A percentile compares a stretch with the other conserved stretches of the same genome.
Conservation (phyloP, 2,888 invertebrate genomes). For the Caenorhabditis auriculariae region DNA sequence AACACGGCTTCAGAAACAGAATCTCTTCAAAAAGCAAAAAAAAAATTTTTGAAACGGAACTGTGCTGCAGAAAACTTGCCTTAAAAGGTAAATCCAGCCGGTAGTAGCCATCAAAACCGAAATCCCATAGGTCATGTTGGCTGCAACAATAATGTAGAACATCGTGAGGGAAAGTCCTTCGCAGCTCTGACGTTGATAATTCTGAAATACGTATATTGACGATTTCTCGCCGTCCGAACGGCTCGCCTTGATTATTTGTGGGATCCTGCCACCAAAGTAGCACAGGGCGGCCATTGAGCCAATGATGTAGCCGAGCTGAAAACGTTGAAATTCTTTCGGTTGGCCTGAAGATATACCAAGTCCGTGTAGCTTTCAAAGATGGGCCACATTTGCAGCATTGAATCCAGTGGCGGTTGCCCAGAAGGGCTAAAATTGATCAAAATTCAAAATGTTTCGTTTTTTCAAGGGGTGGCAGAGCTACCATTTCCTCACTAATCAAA, state of each 20-base stretch:
- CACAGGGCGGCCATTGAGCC: slow-evolving; percentile 62
- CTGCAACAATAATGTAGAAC: slow-evolving; percentile 62
- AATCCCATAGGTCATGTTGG: slow-evolving; percentile 64
- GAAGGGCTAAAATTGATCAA: too few species aligned
- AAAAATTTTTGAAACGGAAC: background rate
- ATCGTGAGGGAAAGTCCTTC: slow-evolving; percentile 62
- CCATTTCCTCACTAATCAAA: too few species aligned
- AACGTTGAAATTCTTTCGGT: background rate
- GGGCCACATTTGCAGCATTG: slow-evolving; percentile 43
- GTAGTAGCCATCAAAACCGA: slow-evolving; percentile 63
- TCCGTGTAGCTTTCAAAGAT: slow-evolving; percentile 60
- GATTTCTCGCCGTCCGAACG: too few species aligned
- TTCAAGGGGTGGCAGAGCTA: too few species aligned
- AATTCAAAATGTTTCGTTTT: too few species aligned
- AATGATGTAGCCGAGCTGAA: slow-evolving; percentile 59
- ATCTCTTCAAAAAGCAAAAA: background rate
- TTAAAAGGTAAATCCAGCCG: slow-evolving; percentile 55
- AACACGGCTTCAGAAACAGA: background rate
- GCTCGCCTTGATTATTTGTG: slow-evolving; percentile 60
- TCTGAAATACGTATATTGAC: slow-evolving; percentile 19
- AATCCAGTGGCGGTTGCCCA: slow-evolving; percentile 22
- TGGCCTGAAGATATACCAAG: slow-evolving; percentile 35
- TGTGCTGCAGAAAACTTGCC: slow-evolving; percentile 12
- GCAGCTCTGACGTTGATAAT: slow-evolving; percentile 58
- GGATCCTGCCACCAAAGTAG: slow-evolving; percentile 62